Evolutionary conservation across 1,140 invertebrate species (phyloP).

Genomic region (Melanaphis sacchari): DNA sequence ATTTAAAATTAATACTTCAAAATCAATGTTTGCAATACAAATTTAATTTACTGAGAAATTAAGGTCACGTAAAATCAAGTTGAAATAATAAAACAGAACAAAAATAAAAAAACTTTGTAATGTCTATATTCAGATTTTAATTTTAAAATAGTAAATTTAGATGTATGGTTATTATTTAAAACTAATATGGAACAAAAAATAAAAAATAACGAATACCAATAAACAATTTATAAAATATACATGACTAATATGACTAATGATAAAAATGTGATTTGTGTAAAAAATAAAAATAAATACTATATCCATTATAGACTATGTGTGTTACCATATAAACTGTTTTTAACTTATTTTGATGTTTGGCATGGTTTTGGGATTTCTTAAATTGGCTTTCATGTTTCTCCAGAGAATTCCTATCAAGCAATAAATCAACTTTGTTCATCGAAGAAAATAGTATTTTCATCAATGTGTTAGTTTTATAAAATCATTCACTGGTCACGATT

Average conservation of each 20-base stretch:
- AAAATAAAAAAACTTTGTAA: too few species aligned
- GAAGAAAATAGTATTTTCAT: conserved; percentile 7
- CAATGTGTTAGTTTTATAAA: conserved; percentile 7
- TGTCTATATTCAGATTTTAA: too few species aligned
- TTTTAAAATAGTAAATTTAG: too few species aligned
- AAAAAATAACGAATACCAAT: too few species aligned
- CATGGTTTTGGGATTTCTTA: neutral
- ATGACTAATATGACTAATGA: neutral
- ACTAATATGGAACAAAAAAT: too few species aligned
- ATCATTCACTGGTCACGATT: conserved; percentile 26
- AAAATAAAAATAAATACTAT: neutral
- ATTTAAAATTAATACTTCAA: too few species aligned
- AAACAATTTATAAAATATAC: too few species aligned
- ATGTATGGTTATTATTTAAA: too few species aligned
- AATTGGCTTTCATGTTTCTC: conserved; percentile 4
- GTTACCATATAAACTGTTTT: neutral
- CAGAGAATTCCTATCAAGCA: neutral
- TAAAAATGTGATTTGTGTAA: neutral
- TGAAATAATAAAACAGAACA: too few species aligned
- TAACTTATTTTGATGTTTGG: neutral
- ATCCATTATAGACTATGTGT: neutral
- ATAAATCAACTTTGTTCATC: conserved; percentile 30
- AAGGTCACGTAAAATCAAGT: too few species aligned
- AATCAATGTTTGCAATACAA: too few species aligned
- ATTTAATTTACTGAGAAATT: too few species aligned